These are phyloP conservation scores for Anhinga rufa DNA, from an alignment of 2,113 vertebrate genomes.

Conservation along the genomic window DNA sequence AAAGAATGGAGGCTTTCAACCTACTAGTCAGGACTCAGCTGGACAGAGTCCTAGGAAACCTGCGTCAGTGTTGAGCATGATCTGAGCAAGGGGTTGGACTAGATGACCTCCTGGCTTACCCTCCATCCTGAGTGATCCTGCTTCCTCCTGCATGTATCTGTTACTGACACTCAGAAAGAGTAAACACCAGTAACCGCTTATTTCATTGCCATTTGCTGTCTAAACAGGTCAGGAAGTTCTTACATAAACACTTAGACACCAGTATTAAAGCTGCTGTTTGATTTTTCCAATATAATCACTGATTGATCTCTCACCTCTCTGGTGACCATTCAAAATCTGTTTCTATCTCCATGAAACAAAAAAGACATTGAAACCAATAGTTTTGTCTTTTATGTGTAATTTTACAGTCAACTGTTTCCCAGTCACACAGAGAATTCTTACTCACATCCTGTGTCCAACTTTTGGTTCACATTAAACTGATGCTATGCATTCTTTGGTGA, in stretches of 20 bases:
- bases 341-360: not conserved
- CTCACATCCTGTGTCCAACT: not conserved
- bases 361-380: not conserved
- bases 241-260: not conserved
- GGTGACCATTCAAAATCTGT: not conserved
- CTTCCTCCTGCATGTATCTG: not conserved
- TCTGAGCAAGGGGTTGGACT: not conserved
- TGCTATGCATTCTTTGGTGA: not conserved
- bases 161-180: not conserved
- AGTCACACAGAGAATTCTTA: not conserved
- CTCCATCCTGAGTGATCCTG: not conserved
- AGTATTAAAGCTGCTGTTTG: not conserved
- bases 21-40: not conserved
- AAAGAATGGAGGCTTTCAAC: not conserved
- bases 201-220: not conserved
- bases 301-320: not conserved
- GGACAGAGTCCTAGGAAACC: not conserved
- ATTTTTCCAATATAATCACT: not conserved
- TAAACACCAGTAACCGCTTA: not conserved
- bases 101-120: not conserved
- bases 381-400: not conserved
- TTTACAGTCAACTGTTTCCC: not conserved
- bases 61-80: not conserved
- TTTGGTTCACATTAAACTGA: not conserved
- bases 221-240: not conserved